Base-by-base conservation (phyloP, 2,113 vertebrate genomes). In the Bos javanicus region DNA sequence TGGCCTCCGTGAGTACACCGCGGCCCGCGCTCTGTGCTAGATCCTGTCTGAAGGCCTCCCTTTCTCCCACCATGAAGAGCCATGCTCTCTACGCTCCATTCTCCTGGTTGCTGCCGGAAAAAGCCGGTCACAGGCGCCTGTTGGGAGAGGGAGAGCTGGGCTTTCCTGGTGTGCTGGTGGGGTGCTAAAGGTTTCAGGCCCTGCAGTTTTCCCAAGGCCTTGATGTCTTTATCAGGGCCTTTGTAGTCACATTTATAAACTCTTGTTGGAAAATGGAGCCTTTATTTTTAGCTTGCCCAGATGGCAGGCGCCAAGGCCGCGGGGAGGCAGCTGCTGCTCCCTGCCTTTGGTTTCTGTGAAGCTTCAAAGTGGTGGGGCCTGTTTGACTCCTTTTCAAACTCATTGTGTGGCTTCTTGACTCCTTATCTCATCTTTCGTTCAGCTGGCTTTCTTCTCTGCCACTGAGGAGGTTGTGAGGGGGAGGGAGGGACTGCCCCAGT, bases 1-100 rank as follows among this genome's bases (percentile, higher is more conserved):
- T 23, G 17, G 48, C 52, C 12, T 21, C 19, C 1, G 2, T 2
- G 48, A 10, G 5, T 2, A 1, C 39, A 0, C 8, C 0, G 6
- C 4, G 52, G 76, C 43, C 50, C 2, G 43, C 0, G 2, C 11
- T 25, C 48, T 7, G 1, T 6, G 67, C 59, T 2, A 1, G 23
- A 0, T 3, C 8, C 80, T 2, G 50, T 15, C 10, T 4, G 10
- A 9, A 4, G 86, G 57, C 36, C 23, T 48, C 36, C 48, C 33
- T 26, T 33, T 15, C 57, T 39, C 12, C 78, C 5, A 1, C 25
- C 46, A 2, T 0, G 3, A 54, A 52, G 25, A 67, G 36, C 60
- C 43, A 12, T 36, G 1, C 30, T 3, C 16, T 14, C 17, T 30
- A 43, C 15, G 0, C 59, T 26, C 1, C 14, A 14, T 36, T 16